Evolutionary conservation across 1,140 invertebrate genomes (phyloP).

Genomic region (Ips typographus): DNA sequence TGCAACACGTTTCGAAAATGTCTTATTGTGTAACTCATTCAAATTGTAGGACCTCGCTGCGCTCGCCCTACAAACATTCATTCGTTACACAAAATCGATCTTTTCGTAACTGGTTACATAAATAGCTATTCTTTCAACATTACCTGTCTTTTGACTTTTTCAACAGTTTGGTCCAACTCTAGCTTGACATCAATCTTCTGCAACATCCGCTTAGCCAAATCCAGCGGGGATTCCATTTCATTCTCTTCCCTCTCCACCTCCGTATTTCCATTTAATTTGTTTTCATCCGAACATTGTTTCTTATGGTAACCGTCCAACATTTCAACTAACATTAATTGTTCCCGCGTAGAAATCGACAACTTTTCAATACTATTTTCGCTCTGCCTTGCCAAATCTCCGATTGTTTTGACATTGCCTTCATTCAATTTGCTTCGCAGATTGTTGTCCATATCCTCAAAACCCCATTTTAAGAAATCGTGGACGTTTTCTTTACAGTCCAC

Average conservation of each 20-base stretch:
- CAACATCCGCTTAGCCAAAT: neutral
- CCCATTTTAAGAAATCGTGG: neutral
- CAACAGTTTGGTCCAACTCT: conserved; percentile 22
- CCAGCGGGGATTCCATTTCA: neutral
- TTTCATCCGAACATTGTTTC: conserved; percentile 11
- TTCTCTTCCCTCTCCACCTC: neutral
- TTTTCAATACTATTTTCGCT: conserved; percentile 55
- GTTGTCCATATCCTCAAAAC: neutral
- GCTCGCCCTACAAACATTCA: too few species aligned
- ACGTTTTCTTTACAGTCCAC: conserved; percentile 37
- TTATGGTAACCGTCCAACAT: conserved; percentile 3
- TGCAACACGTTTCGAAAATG: too few species aligned
- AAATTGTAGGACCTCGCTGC: too few species aligned
- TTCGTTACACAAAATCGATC: too few species aligned
- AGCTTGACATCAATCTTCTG: conserved; percentile 19
- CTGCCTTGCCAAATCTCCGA: conserved; percentile 57
- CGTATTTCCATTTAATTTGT: conserved; percentile 16
- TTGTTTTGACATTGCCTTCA: conserved; percentile 48
- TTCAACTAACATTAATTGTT: neutral
- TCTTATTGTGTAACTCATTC: too few species aligned
- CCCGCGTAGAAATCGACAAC: conserved; percentile 52
- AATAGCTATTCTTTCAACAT: neutral
- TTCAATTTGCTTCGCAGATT: conserved; percentile 36
- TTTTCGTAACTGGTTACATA: too few species aligned
- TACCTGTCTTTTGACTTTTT: conserved; percentile 34